Conservation (phyloP, 2,113 vertebrate species). For the Hymenochirus boettgeri region DNA sequence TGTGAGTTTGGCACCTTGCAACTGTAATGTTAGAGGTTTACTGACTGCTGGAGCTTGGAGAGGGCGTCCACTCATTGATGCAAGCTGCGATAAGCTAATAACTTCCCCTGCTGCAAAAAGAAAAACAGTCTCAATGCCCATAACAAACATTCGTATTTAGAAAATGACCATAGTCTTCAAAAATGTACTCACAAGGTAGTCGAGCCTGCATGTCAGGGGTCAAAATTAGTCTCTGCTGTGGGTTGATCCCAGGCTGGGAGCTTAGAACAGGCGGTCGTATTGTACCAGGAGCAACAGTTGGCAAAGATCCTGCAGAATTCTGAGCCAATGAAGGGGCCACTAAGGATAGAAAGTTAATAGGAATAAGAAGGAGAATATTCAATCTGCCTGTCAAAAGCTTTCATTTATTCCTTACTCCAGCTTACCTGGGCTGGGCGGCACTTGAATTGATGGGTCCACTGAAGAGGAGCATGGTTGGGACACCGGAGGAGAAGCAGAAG, state of each 20-base stretch:
- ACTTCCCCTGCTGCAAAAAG: constrained; percentile 77
- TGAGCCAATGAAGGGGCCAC: background rate
- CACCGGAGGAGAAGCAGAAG: constrained; percentile 43
- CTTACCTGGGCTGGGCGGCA: constrained; percentile 14
- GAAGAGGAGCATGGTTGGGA: constrained; percentile 8
- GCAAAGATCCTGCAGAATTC: background rate
- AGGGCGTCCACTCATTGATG: constrained; percentile 74
- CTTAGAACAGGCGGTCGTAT: background rate
- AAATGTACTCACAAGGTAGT: constrained; percentile 74
- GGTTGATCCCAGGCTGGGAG: constrained; percentile 33
- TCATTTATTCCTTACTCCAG: background rate
- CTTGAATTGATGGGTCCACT: constrained; percentile 13
- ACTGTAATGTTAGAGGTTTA: constrained; percentile 89
- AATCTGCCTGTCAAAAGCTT: too few relatives aligned
- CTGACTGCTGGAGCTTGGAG: constrained; percentile 77
- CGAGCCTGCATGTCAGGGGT: constrained; percentile 90
- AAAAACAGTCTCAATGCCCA: too few relatives aligned
- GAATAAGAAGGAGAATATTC: background rate
- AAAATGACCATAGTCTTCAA: too few relatives aligned
- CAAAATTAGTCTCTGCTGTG: constrained; percentile 69
- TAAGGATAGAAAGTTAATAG: constrained; percentile 9
- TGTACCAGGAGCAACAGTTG: background rate
- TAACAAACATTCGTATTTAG: too few relatives aligned
- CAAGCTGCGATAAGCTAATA: constrained; percentile 87
- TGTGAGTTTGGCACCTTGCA: constrained; percentile 89